Conservation (phyloP, 2,797 vertebrate species). For the Threskiornis aethiopicus region DNA sequence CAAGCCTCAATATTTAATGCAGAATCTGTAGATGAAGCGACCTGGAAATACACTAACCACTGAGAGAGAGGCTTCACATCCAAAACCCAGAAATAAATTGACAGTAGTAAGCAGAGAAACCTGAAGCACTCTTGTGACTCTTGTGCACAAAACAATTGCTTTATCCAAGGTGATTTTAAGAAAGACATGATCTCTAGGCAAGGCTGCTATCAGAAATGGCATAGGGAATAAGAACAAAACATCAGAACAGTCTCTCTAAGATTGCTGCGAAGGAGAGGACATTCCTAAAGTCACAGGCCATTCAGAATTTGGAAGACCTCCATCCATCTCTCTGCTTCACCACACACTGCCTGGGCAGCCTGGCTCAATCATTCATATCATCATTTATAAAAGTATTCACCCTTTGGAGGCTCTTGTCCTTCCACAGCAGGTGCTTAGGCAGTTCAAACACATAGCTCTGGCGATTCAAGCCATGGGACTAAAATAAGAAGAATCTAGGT, state of each 20-base stretch:
- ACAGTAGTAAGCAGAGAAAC: neutral
- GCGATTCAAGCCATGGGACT: neutral
- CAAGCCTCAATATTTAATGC: neutral
- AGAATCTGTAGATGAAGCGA: neutral
- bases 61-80: neutral
- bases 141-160: neutral
- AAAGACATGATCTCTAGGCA: neutral
- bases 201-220: neutral
- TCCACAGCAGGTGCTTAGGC: neutral
- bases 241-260: neutral
- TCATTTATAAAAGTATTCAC: neutral
- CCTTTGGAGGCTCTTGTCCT: neutral
- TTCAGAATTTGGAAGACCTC: neutral
- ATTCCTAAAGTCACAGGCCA: neutral
- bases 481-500: neutral
- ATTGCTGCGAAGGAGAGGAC: accelerated
- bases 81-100: neutral
- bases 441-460: neutral
- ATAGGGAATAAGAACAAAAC: neutral
- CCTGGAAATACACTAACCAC: neutral
- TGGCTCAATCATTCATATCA: neutral
- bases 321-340: neutral
- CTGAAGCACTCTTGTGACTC: neutral
- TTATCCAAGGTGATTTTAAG: neutral
- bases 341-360: neutral